These are phyloP conservation scores for Cynocephalus volans DNA, from an alignment of 2,113 vertebrate species.

Conservation along the genomic window DNA sequence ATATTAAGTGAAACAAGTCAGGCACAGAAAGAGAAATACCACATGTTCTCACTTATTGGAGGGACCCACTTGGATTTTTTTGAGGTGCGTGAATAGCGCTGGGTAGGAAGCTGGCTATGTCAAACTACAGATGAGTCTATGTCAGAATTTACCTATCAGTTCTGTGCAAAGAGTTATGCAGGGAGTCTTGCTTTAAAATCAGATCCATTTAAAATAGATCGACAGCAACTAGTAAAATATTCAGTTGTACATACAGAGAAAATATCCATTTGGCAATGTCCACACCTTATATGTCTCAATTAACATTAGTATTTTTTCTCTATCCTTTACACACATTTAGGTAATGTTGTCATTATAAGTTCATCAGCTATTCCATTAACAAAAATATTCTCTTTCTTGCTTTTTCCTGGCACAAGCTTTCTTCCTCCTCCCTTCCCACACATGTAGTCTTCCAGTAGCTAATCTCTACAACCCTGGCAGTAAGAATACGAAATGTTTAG, in stretches of 20 bases:
- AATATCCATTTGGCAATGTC: not conserved
- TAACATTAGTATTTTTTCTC: slow-evolving; percentile 63
- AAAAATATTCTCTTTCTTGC: slow-evolving; percentile 81
- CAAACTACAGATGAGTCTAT: slow-evolving; percentile 8
- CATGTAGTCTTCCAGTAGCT: slow-evolving; percentile 72
- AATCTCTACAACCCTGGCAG: slow-evolving; percentile 70
- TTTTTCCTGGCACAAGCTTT: slow-evolving; percentile 78
- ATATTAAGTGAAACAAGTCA: too few species aligned
- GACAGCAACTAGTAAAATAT: slow-evolving; percentile 67
- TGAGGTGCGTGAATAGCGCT: not conserved
- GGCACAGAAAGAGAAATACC: too few species aligned
- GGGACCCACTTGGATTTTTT: too few species aligned
- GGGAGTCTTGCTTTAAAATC: slow-evolving; percentile 43
- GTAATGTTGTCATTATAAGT: slow-evolving; percentile 71
- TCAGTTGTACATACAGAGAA: not conserved
- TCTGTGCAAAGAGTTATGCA: slow-evolving; percentile 31
- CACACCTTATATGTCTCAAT: slow-evolving; percentile 63
- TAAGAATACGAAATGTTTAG: slow-evolving; percentile 74
- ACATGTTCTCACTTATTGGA: too few species aligned
- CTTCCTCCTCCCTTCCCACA: slow-evolving; percentile 74
- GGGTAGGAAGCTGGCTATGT: not conserved
- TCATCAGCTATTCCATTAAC: slow-evolving; percentile 80
- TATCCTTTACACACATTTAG: slow-evolving; percentile 62
- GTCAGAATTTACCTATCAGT: slow-evolving; percentile 51
- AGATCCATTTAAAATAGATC: slow-evolving; percentile 67